Conservation (phyloP, 2,797 vertebrate species). For the Melanotaenia nigrans region DNA sequence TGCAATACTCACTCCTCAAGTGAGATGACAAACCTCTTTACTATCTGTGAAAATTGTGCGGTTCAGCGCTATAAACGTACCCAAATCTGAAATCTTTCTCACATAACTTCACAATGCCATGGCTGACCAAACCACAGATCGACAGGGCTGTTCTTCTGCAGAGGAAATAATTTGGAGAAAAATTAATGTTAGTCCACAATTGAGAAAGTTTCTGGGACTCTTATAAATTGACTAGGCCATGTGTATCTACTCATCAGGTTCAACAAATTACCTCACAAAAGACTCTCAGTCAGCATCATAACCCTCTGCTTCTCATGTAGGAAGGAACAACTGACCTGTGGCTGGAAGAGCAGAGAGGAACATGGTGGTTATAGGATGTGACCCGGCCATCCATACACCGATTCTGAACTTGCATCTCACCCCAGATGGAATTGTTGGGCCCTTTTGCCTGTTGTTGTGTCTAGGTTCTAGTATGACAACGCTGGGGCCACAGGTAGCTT, state of each 20-base stretch:
- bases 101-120: neutral
- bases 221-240: neutral
- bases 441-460: neutral
- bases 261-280: neutral
- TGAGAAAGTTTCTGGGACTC: neutral
- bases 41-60: neutral
- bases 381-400: neutral
- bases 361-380: too few relatives aligned
- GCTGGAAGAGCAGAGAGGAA: too few relatives aligned
- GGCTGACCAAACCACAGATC: neutral
- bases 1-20: neutral
- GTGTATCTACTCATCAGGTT: neutral
- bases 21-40: neutral
- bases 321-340: neutral
- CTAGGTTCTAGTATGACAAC: neutral
- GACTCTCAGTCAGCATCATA: neutral
- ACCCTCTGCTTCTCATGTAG: neutral
- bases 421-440: neutral
- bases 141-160: neutral
- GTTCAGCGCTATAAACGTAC: neutral
- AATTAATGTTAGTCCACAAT: neutral
- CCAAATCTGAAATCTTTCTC: neutral
- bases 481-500: neutral
- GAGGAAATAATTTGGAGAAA: neutral
- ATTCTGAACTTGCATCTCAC: neutral